A percentile compares a stretch with the other conserved stretches of the same genome.
Conservation (phyloP, 92 coral and sea anemone genomes). For the Galaxea fascicularis region DNA sequence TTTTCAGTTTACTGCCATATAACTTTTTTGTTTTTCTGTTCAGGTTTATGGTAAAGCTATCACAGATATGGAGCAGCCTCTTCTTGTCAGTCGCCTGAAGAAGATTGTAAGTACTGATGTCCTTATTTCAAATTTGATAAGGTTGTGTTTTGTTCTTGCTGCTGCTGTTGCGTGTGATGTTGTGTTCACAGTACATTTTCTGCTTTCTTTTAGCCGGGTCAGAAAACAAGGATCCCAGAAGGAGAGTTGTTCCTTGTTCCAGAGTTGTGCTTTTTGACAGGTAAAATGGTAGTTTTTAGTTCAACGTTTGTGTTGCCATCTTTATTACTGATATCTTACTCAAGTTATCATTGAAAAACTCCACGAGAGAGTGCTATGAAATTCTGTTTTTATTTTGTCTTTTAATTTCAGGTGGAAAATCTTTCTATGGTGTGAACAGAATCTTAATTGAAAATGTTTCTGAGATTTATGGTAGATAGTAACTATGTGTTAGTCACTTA, state of each 20-base stretch:
- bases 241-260: constrained; percentile 80
- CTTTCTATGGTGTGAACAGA: too few relatives aligned
- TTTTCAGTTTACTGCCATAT: not conserved
- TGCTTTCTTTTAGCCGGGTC: constrained; percentile 60
- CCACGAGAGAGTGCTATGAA: too few relatives aligned
- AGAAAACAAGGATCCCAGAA: constrained; percentile 42
- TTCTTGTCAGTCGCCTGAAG: constrained; percentile 86
- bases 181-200: not conserved
- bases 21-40: not conserved
- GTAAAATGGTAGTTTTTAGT: constrained; percentile 27
- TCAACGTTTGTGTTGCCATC: not conserved
- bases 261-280: constrained; percentile 96
- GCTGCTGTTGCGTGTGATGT: not conserved
- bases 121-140: too few relatives aligned
- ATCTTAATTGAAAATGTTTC: too few relatives aligned
- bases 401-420: too few relatives aligned
- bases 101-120: constrained; percentile 64
- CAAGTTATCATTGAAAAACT: too few relatives aligned
- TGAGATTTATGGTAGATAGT: too few relatives aligned
- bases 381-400: too few relatives aligned
- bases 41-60: constrained; percentile 76
- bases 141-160: not conserved
- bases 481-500: too few relatives aligned
- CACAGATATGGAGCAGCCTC: constrained; percentile 88
- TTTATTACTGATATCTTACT: not conserved